Evolutionary conservation across 2,113 vertebrate genomes (phyloP), one percentile per base, ranked within the genome.

Genomic region (Paradisaea rubra): DNA sequence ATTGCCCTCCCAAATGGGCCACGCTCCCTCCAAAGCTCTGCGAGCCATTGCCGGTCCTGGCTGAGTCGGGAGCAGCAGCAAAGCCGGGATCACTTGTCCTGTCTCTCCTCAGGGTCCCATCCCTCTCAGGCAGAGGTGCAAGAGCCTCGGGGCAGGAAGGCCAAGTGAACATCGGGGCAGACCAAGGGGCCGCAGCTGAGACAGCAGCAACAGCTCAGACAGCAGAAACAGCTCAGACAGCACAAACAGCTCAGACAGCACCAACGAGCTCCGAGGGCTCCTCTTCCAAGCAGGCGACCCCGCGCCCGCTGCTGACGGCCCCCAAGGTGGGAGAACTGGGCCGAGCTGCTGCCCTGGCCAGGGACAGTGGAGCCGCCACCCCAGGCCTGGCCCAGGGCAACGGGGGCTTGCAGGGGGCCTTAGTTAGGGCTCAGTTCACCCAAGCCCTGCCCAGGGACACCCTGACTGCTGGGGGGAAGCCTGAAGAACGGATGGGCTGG

Each of bases 261-360:
- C 95, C 98, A 57, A 96, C 97, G 93, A 97, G 97, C 93, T 98
- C 98, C 68, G 99, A 98, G n/a, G 93, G 98, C 45, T 98, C 98
- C 64, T 98, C 98, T 10, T 98, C 98, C 33, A 98, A 98, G 97
- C 98, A 98, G 7, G 71, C 97, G 18, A 95, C 96, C 60, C 97
- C 98, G 80, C 85, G 98, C 77, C 91, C 98, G 7, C 97, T 98
- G 2, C 98, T 98, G 44, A 97, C 97, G 16, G 98, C 96, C 83
- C 77, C 96, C 2, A 98, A 97, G 97, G 97, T 98, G 97, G 89
- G 97, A 93, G 39, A 91, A 11, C 45, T 37, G 20, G 27, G 25
- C 25, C 17, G 4, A 68, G 50, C 52, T n/a, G 54, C 64, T 64
- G 54, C 30, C 60, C 65, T 59, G 3, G 3, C 30, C 14, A 15